A percentile compares a stretch with the other conserved stretches of the same genome.
Conservation (phyloP, 2,797 vertebrate species). For the Bryconaethiops microstoma region DNA sequence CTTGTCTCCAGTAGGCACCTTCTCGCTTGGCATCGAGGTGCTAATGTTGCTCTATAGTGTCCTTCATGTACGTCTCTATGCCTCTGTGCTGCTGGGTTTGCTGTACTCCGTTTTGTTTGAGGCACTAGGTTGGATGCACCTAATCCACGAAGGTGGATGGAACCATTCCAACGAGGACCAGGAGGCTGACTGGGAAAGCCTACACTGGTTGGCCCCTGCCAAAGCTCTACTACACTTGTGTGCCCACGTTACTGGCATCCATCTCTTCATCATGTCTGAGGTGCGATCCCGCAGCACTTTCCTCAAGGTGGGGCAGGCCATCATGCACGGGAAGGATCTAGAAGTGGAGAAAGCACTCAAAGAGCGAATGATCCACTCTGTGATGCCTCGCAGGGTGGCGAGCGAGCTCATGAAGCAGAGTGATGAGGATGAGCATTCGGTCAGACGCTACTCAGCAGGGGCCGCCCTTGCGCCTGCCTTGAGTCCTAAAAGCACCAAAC, state of each 20-base stretch:
- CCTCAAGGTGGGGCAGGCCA: conserved; percentile 96
- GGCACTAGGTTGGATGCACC: conserved; percentile 84
- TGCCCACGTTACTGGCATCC: conserved; percentile 90
- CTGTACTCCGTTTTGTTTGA: conserved; percentile 92
- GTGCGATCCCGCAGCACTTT: conserved; percentile 96
- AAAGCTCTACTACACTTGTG: conserved; percentile 91
- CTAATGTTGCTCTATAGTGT: conserved; percentile 93
- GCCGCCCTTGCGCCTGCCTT: conserved; percentile 78
- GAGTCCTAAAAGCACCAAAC: conserved; percentile 86
- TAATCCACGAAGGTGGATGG: conserved; percentile 58
- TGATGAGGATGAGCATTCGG: conserved; percentile 90
- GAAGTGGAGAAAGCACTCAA: conserved; percentile 98
- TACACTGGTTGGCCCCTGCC: conserved; percentile 84
- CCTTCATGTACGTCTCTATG: conserved; percentile 92
- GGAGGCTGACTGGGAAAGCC: not conserved
- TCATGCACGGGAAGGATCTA: conserved; percentile 98
- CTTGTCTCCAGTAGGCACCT: conserved; percentile 91
- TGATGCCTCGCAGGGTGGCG: conserved; percentile 92
- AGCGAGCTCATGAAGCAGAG: conserved; percentile 97
- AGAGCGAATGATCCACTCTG: conserved; percentile 98
- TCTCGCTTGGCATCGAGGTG: conserved; percentile 94
- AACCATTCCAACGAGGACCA: not conserved
- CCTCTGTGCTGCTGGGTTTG: conserved; percentile 89
- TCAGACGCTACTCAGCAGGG: conserved; percentile 80
- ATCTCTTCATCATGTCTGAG: conserved; percentile 96